Conservation (phyloP, 92 coral and sea anemone species). For the Epizoanthus rinbou region DNA sequence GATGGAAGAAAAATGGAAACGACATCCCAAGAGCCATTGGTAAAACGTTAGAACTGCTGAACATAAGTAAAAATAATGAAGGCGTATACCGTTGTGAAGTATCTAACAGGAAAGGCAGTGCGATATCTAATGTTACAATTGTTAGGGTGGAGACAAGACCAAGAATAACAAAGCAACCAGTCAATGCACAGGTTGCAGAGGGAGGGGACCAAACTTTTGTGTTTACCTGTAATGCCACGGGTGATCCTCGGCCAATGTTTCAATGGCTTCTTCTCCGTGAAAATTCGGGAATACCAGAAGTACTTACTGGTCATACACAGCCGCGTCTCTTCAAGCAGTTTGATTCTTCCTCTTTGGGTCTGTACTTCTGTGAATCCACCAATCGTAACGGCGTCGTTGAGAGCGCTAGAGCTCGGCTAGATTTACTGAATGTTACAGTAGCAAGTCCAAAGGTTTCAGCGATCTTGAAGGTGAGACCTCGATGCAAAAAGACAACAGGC, state of each 20-base stretch:
- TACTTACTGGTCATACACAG: slow-evolving; percentile 17
- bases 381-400: slow-evolving; percentile 36
- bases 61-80: slow-evolving; percentile 43
- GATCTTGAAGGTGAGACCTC: neutral
- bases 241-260: slow-evolving; percentile 47
- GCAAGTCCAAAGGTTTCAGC: slow-evolving; percentile 45
- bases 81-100: slow-evolving; percentile 57
- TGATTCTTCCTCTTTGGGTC: slow-evolving; percentile 28
- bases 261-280: slow-evolving; percentile 61
- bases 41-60: slow-evolving; percentile 24
- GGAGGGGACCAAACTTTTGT: slow-evolving; percentile 36
- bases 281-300: slow-evolving; percentile 13
- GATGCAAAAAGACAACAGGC: neutral
- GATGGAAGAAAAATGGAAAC: slow-evolving; percentile 52
- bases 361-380: slow-evolving; percentile 50
- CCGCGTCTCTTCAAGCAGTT: slow-evolving; percentile 14
- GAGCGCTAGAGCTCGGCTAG: slow-evolving; percentile 55
- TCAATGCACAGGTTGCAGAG: neutral
- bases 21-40: slow-evolving; percentile 13
- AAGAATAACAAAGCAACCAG: slow-evolving; percentile 44
- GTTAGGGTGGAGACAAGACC: slow-evolving; percentile 54
- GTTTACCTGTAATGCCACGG: slow-evolving; percentile 46
- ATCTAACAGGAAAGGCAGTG: slow-evolving; percentile 49
- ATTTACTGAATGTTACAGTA: slow-evolving; percentile 30
- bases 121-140: slow-evolving; percentile 46